Percentiles rank a stretch among this genome's conserved stretches.
Evolutionary conservation across 2,888 invertebrate genomes (phyloP).

Genomic region (Tetropium fuscum): DNA sequence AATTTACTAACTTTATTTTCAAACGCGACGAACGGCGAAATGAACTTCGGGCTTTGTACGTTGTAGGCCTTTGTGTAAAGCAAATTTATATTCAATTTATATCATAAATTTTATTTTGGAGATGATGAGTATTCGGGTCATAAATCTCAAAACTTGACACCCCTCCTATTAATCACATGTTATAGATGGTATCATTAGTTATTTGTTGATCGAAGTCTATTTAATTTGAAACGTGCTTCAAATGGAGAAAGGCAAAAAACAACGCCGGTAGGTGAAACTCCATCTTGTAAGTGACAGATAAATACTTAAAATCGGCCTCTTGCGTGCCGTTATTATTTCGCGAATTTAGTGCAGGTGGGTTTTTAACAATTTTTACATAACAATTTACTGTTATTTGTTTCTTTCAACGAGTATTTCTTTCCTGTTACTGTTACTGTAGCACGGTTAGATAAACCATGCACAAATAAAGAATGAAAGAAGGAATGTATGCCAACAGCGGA

Average conservation of each 20-base stretch:
- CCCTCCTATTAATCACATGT: constrained; percentile 30
- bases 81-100: constrained; percentile 49
- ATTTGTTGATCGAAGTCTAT: constrained; percentile 18
- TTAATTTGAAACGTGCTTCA: constrained; percentile 26
- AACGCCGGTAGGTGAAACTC: not conserved
- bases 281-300: too few relatives aligned
- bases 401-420: too few relatives aligned
- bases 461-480: too few relatives aligned
- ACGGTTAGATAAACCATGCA: too few relatives aligned
- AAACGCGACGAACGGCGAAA: constrained; percentile 27
- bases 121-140: constrained; percentile 30
- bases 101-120: constrained; percentile 44
- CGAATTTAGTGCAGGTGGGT: too few relatives aligned
- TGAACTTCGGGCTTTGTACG: constrained; percentile 38
- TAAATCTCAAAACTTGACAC: constrained; percentile 34
- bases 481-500: too few relatives aligned
- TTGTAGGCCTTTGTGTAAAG: constrained; percentile 38
- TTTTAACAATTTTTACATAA: too few relatives aligned
- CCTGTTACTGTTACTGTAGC: too few relatives aligned
- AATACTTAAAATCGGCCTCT: too few relatives aligned
- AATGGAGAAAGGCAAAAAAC: constrained; percentile 11
- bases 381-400: too few relatives aligned
- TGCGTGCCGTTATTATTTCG: too few relatives aligned
- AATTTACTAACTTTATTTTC: constrained; percentile 35
- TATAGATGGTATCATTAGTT: constrained; percentile 27